Conservation (phyloP, 2,888 invertebrate genomes). For the Hydropsyche betteni region DNA sequence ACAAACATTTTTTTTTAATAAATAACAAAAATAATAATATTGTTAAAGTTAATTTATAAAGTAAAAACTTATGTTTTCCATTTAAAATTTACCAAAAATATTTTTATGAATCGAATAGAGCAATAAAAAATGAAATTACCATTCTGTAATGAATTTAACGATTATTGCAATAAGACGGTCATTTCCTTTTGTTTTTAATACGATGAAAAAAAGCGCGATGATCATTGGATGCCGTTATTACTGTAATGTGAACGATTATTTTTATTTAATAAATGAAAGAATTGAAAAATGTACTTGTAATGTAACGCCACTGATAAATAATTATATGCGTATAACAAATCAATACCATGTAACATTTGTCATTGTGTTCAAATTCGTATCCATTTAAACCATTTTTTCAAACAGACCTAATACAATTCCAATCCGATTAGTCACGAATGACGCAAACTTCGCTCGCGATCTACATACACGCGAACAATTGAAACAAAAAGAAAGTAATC, state of each 20-base stretch:
- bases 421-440: conserved; percentile 31
- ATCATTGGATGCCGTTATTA: too few relatives aligned
- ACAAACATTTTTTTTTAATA: too few relatives aligned
- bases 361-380: conserved; percentile 30
- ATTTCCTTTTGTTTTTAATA: too few relatives aligned
- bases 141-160: too few relatives aligned
- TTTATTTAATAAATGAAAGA: not conserved
- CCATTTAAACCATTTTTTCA: conserved; percentile 27
- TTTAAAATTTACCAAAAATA: too few relatives aligned
- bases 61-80: too few relatives aligned
- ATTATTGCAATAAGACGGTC: too few relatives aligned
- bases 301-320: conserved; percentile 11
- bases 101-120: too few relatives aligned
- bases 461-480: conserved; percentile 27
- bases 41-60: too few relatives aligned
- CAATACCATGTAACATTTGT: conserved; percentile 33
- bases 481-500: conserved; percentile 30
- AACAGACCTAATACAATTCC: conserved; percentile 29
- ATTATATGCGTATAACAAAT: conserved; percentile 31
- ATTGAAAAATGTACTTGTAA: not conserved
- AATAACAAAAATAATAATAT: too few relatives aligned
- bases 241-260: not conserved
- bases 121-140: too few relatives aligned
- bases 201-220: too few relatives aligned
- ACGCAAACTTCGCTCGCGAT: conserved; percentile 9